Evolutionary conservation across 1,140 invertebrate genomes (phyloP).

Genomic region (Meloidogyne exigua): DNA sequence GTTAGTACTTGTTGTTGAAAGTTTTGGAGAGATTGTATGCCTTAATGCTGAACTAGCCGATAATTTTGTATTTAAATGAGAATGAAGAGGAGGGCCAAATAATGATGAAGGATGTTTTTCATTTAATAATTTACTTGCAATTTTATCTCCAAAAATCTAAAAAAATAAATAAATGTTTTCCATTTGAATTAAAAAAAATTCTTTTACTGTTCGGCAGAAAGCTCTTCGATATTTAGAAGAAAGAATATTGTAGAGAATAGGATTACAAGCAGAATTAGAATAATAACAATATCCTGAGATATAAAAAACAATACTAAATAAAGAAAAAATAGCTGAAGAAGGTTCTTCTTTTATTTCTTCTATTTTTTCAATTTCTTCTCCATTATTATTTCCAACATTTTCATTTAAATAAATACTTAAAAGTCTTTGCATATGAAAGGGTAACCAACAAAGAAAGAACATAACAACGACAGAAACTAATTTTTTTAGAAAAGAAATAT

Average conservation of each 20-base stretch:
- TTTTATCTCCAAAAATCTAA: conserved; percentile 24
- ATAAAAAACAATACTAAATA: conserved; percentile 47
- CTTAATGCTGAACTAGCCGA: conserved; percentile 15
- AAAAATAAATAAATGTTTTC: too few species aligned
- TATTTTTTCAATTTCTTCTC: neutral
- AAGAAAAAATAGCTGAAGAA: conserved; percentile 27
- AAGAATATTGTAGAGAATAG: conserved; percentile 52
- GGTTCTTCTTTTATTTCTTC: neutral
- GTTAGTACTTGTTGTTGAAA: neutral
- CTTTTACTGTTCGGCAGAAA: conserved; percentile 33
- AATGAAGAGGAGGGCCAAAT: neutral
- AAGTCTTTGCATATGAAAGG: conserved; percentile 82
- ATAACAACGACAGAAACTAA: conserved; percentile 84
- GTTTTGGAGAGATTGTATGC: conserved; percentile 16
- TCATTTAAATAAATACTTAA: conserved; percentile 65
- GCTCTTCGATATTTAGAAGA: conserved; percentile 40
- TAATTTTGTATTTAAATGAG: conserved; percentile 13
- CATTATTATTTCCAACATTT: neutral
- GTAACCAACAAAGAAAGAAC: conserved; percentile 89
- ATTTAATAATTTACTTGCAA: conserved; percentile 19
- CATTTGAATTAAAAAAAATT: too few species aligned
- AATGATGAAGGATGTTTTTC: conserved; percentile 10
- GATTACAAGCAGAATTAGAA: conserved; percentile 50
- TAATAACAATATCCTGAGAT: conserved; percentile 54
- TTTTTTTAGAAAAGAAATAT: neutral